Conservation (phyloP, 1,140 invertebrate genomes). For the Papilio glaucus region DNA sequence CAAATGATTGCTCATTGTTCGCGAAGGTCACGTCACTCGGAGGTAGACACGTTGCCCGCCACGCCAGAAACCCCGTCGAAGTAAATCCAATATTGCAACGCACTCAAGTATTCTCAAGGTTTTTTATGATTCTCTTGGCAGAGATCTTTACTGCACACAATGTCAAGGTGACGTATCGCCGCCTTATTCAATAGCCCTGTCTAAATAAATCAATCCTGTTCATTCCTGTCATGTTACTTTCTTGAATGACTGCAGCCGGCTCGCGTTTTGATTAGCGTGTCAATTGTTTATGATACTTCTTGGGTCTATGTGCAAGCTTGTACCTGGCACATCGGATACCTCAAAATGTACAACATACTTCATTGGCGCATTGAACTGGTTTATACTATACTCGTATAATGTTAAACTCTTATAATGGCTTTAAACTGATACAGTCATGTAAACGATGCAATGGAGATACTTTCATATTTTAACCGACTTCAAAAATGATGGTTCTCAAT, state of each 20-base stretch:
- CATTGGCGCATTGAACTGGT: not conserved
- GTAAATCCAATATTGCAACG: slow-evolving; percentile 36
- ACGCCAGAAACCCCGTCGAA: slow-evolving; percentile 34
- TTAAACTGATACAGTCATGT: too few species aligned
- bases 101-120: slow-evolving; percentile 33
- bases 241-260: not conserved
- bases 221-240: slow-evolving; percentile 13
- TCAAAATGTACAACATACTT: not conserved
- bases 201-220: slow-evolving; percentile 5
- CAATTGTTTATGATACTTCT: slow-evolving; percentile 6
- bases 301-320: not conserved
- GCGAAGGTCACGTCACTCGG: slow-evolving; percentile 30
- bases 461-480: too few species aligned
- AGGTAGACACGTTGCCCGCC: slow-evolving; percentile 35
- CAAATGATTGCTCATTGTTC: slow-evolving; percentile 32
- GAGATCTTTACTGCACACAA: slow-evolving; percentile 34
- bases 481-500: too few species aligned
- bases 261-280: not conserved
- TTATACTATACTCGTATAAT: not conserved
- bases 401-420: not conserved
- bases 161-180: slow-evolving; percentile 15
- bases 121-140: slow-evolving; percentile 36
- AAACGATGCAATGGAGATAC: not conserved
- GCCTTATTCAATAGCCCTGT: slow-evolving; percentile 1
- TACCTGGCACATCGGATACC: not conserved